Percentiles rank a stretch among this genome's conserved stretches.
These are phyloP conservation scores for Clepsis dumicolana DNA, from an alignment of 2,888 invertebrate species.

Conservation along the genomic window DNA sequence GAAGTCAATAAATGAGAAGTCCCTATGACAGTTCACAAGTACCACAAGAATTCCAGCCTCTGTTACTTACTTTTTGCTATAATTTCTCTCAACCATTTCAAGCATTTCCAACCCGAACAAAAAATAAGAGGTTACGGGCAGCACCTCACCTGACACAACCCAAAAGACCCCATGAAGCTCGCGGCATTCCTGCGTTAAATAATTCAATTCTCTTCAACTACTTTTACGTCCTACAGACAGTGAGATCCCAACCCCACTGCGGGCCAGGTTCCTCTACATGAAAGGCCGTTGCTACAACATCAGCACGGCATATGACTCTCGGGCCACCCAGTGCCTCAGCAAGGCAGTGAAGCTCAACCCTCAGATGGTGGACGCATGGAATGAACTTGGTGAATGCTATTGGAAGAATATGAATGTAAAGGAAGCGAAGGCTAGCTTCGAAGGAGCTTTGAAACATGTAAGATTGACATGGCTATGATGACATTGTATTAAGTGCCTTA, in stretches of 20 bases:
- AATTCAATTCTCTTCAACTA: neutral
- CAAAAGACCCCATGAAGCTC: too few species aligned
- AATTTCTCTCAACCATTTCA: too few species aligned
- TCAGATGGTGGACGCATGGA: constrained; percentile 93
- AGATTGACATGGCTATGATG: too few species aligned
- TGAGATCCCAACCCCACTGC: constrained; percentile 64
- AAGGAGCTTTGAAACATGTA: constrained; percentile 91
- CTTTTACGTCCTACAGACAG: constrained; percentile 56
- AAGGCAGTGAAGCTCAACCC: constrained; percentile 95
- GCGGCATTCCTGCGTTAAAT: too few species aligned
- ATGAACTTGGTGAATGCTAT: constrained; percentile 95
- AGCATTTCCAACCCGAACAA: too few species aligned
- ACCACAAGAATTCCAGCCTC: too few species aligned
- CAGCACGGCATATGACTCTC: constrained; percentile 87
- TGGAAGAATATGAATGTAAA: constrained; percentile 94
- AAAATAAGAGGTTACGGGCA: too few species aligned
- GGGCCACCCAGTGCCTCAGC: constrained; percentile 91
- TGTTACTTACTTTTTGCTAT: too few species aligned
- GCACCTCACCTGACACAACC: too few species aligned
- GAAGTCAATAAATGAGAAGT: too few species aligned
- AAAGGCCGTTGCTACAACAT: constrained; percentile 92
- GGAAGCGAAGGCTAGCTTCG: constrained; percentile 94
- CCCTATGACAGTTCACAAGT: too few species aligned
- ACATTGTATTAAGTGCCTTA: too few species aligned
- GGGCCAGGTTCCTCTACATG: constrained; percentile 89